Base-by-base conservation (phyloP, 2,113 vertebrate species). In the Arvicanthis niloticus region DNA sequence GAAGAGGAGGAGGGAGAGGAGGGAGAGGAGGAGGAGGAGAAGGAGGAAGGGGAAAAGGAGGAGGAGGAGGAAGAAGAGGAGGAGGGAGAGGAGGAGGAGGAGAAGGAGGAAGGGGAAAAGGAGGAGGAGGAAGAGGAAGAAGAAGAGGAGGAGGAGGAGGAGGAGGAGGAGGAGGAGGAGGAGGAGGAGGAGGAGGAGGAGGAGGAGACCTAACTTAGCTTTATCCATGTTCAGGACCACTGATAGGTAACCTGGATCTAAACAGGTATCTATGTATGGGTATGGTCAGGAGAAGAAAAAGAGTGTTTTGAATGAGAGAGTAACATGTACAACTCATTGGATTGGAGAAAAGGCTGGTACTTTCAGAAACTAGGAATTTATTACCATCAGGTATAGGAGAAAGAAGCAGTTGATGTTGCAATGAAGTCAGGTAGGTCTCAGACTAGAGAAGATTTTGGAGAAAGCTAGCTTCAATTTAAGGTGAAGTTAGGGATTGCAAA, bases 401-500 rank as follows among this genome's bases (percentile, higher is more conserved):
- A 62, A 62, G 65, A 96, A 82, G 22, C 90, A 60, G 65, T 67
- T 93, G 76, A 88, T 86, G 21, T 24, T 62, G 11, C 13, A 65
- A 78, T 80, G 51, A 62, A 85, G 40, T 31, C 84, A 95, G 51
- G 29, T 80, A 91, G 31, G 56, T 45, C 29, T 72, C 34, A 92
- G 40, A 29, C n/a, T 34, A 37, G 21, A 87, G 37, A 82, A 5
- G 26, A 40, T 84, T 82, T 51, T 94, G 40, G 26, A 75, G 80
- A 92, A 60, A 31, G 2, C 42, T 88, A 91, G 62, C 90, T 95
- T 96, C 72, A 22, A 48, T 75, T 95, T 96, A 91, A 81, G 72
- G 60, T 42, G 9, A 13, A 95, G 75, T 92, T 92, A 96, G 89
- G 84, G 3, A 40, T 96, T 96, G 68, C 4, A 92, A 93, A 85